Percentiles rank a stretch among this genome's conserved stretches.
Evolutionary conservation across 2,113 vertebrate species (phyloP).

Genomic region (Calypte anna): DNA sequence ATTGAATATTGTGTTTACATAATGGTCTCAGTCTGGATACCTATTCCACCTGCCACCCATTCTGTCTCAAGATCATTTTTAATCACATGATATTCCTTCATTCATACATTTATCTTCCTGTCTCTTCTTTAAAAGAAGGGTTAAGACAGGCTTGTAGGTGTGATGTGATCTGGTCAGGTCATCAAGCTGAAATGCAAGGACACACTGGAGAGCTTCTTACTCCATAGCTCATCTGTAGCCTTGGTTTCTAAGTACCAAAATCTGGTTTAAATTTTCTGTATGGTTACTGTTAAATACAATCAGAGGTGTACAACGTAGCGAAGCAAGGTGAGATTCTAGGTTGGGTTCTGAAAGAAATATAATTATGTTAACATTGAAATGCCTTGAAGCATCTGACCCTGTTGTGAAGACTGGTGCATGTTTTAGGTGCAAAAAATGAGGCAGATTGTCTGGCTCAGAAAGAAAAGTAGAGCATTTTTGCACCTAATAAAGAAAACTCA

Average conservation of each 20-base stretch:
- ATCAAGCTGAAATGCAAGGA: background rate
- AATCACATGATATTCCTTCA: background rate
- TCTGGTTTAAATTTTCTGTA: background rate
- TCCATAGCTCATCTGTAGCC: background rate
- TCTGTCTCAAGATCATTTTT: background rate
- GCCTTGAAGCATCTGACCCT: background rate
- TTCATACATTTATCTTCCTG: background rate
- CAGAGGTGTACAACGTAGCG: background rate
- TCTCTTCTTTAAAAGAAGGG: background rate
- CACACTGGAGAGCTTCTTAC: rapidly evolving
- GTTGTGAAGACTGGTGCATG: too few species aligned
- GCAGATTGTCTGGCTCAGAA: background rate
- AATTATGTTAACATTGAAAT: background rate
- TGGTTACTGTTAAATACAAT: background rate
- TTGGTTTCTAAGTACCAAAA: background rate
- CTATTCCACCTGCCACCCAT: background rate
- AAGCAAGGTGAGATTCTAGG: background rate
- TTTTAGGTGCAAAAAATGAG: background rate
- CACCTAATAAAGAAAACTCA: background rate
- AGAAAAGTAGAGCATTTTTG: background rate
- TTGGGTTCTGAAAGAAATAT: background rate
- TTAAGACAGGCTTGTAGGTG: background rate
- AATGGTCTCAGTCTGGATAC: background rate
- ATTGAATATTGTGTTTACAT: background rate
- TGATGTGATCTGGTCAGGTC: background rate